These are phyloP conservation scores for Puffinus mauretanicus DNA, from an alignment of 2,113 vertebrate genomes.

Conservation along the genomic window DNA sequence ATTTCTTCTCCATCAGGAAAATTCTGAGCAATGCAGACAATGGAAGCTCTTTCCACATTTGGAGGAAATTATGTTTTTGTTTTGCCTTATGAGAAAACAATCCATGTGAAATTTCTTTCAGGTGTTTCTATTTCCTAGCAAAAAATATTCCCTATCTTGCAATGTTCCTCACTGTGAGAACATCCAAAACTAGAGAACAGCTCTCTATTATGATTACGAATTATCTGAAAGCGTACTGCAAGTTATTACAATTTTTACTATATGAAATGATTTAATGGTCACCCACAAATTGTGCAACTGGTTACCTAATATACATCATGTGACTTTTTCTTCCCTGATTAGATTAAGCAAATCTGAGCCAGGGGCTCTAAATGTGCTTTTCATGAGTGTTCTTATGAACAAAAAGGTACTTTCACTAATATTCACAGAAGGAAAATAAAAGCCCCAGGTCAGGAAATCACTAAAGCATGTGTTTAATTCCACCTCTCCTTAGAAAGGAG, in stretches of 20 bases:
- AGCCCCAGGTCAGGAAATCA: constrained; percentile 60
- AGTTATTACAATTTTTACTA: neutral
- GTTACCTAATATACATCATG: neutral
- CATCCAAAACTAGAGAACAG: neutral
- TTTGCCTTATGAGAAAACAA: neutral
- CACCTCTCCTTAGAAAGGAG: constrained; percentile 10
- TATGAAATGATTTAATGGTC: neutral
- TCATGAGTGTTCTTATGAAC: constrained; percentile 35
- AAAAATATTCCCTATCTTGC: neutral
- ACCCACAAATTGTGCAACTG: constrained; percentile 17
- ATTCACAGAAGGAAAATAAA: constrained; percentile 67
- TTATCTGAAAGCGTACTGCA: neutral
- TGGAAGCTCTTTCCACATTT: neutral
- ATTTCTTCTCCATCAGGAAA: neutral
- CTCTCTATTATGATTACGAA: neutral
- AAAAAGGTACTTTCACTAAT: constrained; percentile 65
- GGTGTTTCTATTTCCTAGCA: neutral
- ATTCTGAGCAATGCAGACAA: neutral
- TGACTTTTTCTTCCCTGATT: constrained; percentile 47
- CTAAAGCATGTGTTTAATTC: constrained; percentile 62
- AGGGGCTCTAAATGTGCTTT: constrained; percentile 54
- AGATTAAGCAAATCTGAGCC: constrained; percentile 53
- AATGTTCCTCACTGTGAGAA: neutral
- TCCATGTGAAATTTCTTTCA: neutral
- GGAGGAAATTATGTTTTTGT: neutral